Base-by-base conservation (phyloP, 2,113 vertebrate species). In the Serinus canaria region DNA sequence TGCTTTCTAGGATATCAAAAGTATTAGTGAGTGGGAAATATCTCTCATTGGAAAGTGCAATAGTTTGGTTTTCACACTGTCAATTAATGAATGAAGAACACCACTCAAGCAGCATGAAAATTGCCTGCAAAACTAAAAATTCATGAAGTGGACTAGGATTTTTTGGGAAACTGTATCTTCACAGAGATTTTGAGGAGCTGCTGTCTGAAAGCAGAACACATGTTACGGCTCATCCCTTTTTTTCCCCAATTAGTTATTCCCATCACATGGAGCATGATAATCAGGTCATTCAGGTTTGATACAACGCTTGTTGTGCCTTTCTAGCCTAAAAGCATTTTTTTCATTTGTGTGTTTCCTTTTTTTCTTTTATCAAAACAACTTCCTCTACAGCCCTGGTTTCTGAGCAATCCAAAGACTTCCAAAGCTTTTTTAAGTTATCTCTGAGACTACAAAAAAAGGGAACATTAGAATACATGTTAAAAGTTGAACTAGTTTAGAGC, bases 221-320 rank as follows among this genome's bases (percentile, higher is more conserved):
- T 30, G 14, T 46, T 39, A 8, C 25, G 31, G 28, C 20, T 62
- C 25, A 76, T 27, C 24, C 37, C 15, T 35, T 28, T 30, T 21
- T 62, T 25, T 7, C 0, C 0, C 0, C 0, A 80, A 58, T 10
- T 14, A 59, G 16, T 18, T 14, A 20, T 17, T 8, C 21, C 17
- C 16, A 73, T 18, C 37, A 22, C 46, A 60, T 21, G 13, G 6
- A 83, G 30, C 7, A 70, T 12, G 28, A 10, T 30, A 37, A 69
- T 18, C 53, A 74, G 13, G 12, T 68, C 24, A 4, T 14, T 69
- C 46, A 49, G 4, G 50, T 80, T 58, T 49, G 20, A 13, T 35
- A 18, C 17, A 15, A 12, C 24, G 15, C 12, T 59, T n/a, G 28
- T 23, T 52, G 15, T 31, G 15, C 13, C 41, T 24, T 62, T 58